phyloP scores from a whole-genome alignment of 1,140 invertebrate genomes.

The Mamestra configurata region DNA sequence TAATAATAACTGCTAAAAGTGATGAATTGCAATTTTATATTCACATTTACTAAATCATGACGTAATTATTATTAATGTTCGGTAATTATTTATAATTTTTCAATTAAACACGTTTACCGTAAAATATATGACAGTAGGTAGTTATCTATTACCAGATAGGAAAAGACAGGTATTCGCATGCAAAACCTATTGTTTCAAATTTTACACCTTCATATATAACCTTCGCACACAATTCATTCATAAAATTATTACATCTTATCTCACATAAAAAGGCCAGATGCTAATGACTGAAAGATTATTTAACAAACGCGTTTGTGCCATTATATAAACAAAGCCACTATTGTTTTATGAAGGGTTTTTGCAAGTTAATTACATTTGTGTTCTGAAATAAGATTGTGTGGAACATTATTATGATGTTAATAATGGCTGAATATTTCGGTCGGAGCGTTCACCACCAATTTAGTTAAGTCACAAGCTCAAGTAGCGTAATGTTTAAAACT shows the following conservation, averaged over 20 bases:
- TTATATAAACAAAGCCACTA: slow-evolving; percentile 46
- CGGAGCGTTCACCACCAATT: not conserved
- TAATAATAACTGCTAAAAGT: no score
- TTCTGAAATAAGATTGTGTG: slow-evolving; percentile 26
- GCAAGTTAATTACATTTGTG: slow-evolving; percentile 23
- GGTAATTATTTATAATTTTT: no score
- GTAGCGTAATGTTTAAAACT: not conserved
- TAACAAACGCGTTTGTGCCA: slow-evolving; percentile 29
- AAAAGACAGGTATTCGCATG: not conserved
- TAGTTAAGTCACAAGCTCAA: not conserved
- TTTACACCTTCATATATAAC: slow-evolving; percentile 26
- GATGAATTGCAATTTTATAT: no score
- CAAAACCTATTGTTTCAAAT: slow-evolving; percentile 23
- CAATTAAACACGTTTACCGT: no score
- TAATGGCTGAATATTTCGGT: slow-evolving; percentile 7
- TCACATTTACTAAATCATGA: no score
- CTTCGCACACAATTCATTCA: slow-evolving; percentile 47
- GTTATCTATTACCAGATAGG: not conserved
- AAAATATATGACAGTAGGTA: not conserved
- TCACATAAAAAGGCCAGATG: slow-evolving; percentile 24
- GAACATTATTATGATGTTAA: not conserved
- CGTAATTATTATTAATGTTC: no score
- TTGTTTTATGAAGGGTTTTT: slow-evolving; percentile 32
- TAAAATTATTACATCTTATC: slow-evolving; percentile 38
- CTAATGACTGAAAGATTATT: slow-evolving; percentile 35